A percentile compares a stretch with the other conserved stretches of the same genome.
Evolutionary conservation across 2,113 vertebrate genomes (phyloP).

Genomic region (Laticauda colubrina): DNA sequence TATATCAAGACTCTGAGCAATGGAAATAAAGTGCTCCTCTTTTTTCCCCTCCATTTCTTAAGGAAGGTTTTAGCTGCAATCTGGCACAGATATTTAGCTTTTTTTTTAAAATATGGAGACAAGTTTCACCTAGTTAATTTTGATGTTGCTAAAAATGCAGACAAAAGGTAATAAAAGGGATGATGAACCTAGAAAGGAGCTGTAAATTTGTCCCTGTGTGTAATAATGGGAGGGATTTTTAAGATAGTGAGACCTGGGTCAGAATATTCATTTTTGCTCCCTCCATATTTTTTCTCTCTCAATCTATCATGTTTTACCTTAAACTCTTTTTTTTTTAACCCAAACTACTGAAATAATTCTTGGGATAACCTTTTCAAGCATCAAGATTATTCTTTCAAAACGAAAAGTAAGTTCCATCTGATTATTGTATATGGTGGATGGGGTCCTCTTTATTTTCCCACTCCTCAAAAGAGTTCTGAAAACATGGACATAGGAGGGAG

Average conservation of each 20-base stretch:
- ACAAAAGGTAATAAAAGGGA: background rate
- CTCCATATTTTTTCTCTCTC: background rate
- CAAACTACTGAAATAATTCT: background rate
- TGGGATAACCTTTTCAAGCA: background rate
- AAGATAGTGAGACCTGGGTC: background rate
- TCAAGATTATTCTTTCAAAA: background rate
- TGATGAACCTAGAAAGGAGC: background rate
- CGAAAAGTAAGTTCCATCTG: background rate
- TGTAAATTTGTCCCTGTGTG: background rate
- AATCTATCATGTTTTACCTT: background rate
- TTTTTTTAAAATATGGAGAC: background rate
- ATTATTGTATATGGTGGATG: background rate
- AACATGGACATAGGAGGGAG: background rate
- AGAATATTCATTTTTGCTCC: background rate
- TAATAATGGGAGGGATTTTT: constrained; percentile 2
- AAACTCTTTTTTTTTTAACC: background rate
- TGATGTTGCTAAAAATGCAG: background rate
- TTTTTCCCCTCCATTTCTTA: background rate
- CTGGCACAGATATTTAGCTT: background rate
- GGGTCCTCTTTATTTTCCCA: background rate
- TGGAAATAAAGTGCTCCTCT: background rate
- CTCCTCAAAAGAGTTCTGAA: background rate
- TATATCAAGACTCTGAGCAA: background rate
- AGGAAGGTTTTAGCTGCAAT: background rate
- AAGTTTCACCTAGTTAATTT: background rate